Evolutionary conservation across 2,113 vertebrate genomes (phyloP).

Genomic region (Labeo rohita): DNA sequence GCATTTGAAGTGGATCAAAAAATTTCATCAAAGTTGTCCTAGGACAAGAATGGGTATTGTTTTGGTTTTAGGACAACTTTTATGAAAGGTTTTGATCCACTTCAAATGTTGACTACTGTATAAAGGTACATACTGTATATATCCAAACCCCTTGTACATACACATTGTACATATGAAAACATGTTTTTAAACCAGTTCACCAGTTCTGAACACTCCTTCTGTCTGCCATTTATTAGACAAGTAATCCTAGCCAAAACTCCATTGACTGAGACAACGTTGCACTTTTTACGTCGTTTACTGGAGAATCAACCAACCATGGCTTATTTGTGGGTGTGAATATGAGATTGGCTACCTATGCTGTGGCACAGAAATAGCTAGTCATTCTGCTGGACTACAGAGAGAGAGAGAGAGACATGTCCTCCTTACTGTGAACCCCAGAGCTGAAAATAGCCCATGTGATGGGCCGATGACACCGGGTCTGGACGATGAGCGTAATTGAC

Average conservation of each 20-base stretch:
- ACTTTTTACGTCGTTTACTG: neutral
- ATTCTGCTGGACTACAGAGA: conserved; percentile 25
- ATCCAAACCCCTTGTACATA: too few species aligned
- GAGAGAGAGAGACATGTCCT: neutral
- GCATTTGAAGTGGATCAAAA: too few species aligned
- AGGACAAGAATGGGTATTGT: too few species aligned
- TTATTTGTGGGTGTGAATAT: neutral
- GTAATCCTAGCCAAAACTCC: neutral
- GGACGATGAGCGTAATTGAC: conserved; percentile 52
- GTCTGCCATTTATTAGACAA: neutral
- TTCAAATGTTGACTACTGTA: too few species aligned
- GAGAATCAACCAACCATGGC: neutral
- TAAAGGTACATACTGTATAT: too few species aligned
- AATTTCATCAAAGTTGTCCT: too few species aligned
- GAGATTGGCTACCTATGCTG: conserved; percentile 2
- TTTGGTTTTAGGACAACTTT: too few species aligned
- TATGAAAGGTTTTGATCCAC: too few species aligned
- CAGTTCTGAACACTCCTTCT: neutral
- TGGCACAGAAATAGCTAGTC: neutral
- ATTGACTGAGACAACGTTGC: neutral
- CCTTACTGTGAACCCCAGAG: neutral
- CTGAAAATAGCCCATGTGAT: conserved; percentile 50
- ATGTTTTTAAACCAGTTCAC: neutral
- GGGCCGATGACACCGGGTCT: conserved; percentile 33
- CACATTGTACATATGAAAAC: neutral